Evolutionary conservation across 2,888 invertebrate species (phyloP), one percentile per base, ranked within the genome.

Genomic region (Schrankia costaestrigalis): DNA sequence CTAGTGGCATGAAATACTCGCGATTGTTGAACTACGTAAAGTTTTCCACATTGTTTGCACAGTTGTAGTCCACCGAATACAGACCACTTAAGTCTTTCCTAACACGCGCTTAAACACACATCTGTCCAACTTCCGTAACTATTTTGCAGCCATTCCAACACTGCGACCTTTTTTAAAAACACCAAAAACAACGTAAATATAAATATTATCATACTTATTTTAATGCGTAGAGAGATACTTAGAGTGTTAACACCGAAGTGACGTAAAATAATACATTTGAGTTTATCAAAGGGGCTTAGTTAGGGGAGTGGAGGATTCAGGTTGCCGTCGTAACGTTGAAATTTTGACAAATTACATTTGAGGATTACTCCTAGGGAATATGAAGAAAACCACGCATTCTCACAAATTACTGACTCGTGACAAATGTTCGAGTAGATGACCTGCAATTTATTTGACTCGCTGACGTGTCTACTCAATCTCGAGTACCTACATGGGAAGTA

Each of bases 291-390:
- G 51, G 39, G 56, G 63, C 67, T 70, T 67, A 44, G 53, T 56
- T 50, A 26, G 46, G 43, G 52, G 46, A 48, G 56, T 44, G 31
- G 35, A 56, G 46, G 40, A 31, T 47, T 49, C 47, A 46, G n/a
- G n/a, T n/a, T 55, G 56, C 56, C 58, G 64, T 48, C 59, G 59
- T 63, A 64, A 71, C 54, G 73, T 64, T 70, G 71, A 74, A 76
- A 77, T 72, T 77, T 78, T 80, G 79, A 81, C 75, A 80, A 81
- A 81, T 81, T 67, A 69, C 66, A 56, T 53, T 60, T 54, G 59
- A 65, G 77, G 74, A 78, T 78, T 78, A 76, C 77, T 67, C 46
- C 54, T 57, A 56, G 64, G 63, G 67, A 76, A 76, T 76, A 77
- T 75, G 75, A 73, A 76, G 76, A 76, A 78, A 78, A 71, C 71